Conservation (phyloP, 2,888 invertebrate genomes). For the Dorcus parallelipipedus region DNA sequence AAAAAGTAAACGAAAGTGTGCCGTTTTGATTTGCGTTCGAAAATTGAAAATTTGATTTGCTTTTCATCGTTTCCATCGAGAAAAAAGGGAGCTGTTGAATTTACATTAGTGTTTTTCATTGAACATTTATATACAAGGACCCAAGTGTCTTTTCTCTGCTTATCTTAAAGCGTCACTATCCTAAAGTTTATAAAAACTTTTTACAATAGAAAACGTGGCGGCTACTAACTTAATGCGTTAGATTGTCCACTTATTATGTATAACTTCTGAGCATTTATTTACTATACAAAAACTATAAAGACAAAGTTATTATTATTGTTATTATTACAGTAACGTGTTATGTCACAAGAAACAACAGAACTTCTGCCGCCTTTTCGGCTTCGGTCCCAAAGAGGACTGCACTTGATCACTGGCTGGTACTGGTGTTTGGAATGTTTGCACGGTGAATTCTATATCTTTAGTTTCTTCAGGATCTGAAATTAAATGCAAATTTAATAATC, state of each 20-base stretch:
- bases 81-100: too few relatives aligned
- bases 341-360: slow-evolving; percentile 50
- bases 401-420: slow-evolving; percentile 30
- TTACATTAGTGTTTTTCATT: too few relatives aligned
- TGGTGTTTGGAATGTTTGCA: slow-evolving; percentile 71
- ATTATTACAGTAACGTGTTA: slow-evolving; percentile 22
- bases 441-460: slow-evolving; percentile 83
- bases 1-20: too few relatives aligned
- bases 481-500: slow-evolving; percentile 1
- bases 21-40: too few relatives aligned
- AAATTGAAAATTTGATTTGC: too few relatives aligned
- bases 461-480: slow-evolving; percentile 70
- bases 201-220: slow-evolving; percentile 17
- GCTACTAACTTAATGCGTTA: slow-evolving; percentile 15
- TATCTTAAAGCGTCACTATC: slow-evolving; percentile 14
- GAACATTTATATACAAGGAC: too few relatives aligned
- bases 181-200: slow-evolving; percentile 12
- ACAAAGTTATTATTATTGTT: slow-evolving; percentile 9
- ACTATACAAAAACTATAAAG: slow-evolving; percentile 24
- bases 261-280: slow-evolving; percentile 24
- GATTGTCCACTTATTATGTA: slow-evolving; percentile 21
- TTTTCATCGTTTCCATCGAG: too few relatives aligned
- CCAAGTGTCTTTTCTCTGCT: slow-evolving; percentile 1
- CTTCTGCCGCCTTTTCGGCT: slow-evolving; percentile 45
- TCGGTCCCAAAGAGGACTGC: slow-evolving; percentile 54